Evolutionary conservation across 2,797 vertebrate species (phyloP), one percentile per base, ranked within the genome.

Genomic region (Coregonus sp.): DNA sequence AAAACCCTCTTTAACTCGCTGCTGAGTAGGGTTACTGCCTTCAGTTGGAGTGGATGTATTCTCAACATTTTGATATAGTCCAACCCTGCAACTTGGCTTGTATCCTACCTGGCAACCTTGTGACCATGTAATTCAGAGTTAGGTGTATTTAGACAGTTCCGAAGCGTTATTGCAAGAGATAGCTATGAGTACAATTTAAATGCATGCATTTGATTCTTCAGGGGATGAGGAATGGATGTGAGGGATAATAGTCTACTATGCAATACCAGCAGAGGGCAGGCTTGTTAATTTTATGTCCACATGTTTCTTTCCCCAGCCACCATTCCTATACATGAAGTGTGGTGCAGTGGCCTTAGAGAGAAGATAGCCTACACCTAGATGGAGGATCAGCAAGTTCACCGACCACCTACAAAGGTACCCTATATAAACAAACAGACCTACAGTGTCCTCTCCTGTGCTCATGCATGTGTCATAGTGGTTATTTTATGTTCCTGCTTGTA

Each of bases 221-320:
- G 54, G 2, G 40, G 52, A 54, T 54, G 16, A 18, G 54, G 54
- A 5, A 56, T 1, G 1, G 25, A 65, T 25, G n/a, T 67, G 33
- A 16, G 9, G 40, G 2, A 47, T 47, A 47, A 47, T 47, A 47
- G 11, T 9, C 20, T 33, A 31, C 51, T 0, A 6, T 33, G 14
- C 51, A 0, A 5, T 1, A 7, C 89, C 92, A 85, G 78, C 79
- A 92, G 89, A 84, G 86, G 88, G 87, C 76, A 29, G 71, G 84
- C 80, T 79, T 81, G 84, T 40, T 74, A 67, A 72, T 76, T 31
- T 47, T n/a, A 15, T 20, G 54, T 52, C 37, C 59, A 59, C 79
- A 11, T 79, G 12, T 75, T 20, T 33, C 75, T 71, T 33, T 25
- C 40, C 40, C 72, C 74, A 76, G 83, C 74, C 33, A 72, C 63